Evolutionary conservation across 2,113 vertebrate genomes (phyloP).

Genomic region (Paramisgurnus dabryanus): DNA sequence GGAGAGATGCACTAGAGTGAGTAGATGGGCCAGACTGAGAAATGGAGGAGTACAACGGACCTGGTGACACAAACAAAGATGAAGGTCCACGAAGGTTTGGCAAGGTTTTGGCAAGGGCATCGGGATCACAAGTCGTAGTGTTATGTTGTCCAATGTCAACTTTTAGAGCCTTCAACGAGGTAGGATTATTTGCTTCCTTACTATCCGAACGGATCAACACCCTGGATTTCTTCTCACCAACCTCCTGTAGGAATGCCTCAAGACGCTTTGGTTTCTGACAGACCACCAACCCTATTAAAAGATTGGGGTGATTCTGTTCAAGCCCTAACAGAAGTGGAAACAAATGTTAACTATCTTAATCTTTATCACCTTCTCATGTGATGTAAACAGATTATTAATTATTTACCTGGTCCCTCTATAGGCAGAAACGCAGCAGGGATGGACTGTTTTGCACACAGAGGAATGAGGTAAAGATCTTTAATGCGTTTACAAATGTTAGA

Average conservation of each 20-base stretch:
- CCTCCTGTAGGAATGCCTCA: slow-evolving; percentile 66
- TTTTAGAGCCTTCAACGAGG: slow-evolving; percentile 62
- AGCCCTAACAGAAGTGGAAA: slow-evolving; percentile 75
- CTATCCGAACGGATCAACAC: slow-evolving; percentile 74
- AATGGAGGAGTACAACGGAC: slow-evolving; percentile 65
- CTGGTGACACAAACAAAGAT: slow-evolving; percentile 68
- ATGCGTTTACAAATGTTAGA: slow-evolving; percentile 89
- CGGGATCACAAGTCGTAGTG: slow-evolving; percentile 73
- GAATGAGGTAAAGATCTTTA: slow-evolving; percentile 97
- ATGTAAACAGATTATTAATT: neutral
- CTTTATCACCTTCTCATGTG: neutral
- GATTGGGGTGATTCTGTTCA: slow-evolving; percentile 88
- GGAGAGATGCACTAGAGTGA: slow-evolving; percentile 57
- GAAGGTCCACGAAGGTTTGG: slow-evolving; percentile 80
- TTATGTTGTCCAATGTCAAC: slow-evolving; percentile 73
- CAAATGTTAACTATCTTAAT: neutral
- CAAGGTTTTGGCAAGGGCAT: slow-evolving; percentile 56
- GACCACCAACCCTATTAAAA: slow-evolving; percentile 91
- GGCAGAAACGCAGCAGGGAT: slow-evolving; percentile 91
- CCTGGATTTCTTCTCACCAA: slow-evolving; percentile 83
- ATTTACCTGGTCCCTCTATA: slow-evolving; percentile 94
- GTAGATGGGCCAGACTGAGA: slow-evolving; percentile 67
- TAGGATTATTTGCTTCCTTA: slow-evolving; percentile 57
- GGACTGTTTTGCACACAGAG: slow-evolving; percentile 87
- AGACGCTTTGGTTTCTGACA: slow-evolving; percentile 87